Conservation (phyloP, 1,140 invertebrate species). For the Magallana angulata region DNA sequence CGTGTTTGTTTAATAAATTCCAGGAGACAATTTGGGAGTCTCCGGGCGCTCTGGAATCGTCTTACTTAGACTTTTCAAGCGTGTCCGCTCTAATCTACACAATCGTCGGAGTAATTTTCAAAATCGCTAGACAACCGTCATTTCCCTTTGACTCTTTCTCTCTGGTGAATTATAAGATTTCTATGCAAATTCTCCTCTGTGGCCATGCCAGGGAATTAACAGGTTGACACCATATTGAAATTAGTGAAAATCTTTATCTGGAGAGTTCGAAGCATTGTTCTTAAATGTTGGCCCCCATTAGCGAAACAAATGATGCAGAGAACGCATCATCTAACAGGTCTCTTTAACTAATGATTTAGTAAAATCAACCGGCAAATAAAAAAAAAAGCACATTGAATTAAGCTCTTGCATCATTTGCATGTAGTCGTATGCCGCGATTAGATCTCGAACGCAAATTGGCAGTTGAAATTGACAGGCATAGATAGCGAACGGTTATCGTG, state of each 20-base stretch:
- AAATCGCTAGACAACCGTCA: constrained; percentile 6
- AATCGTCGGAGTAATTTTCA: constrained; percentile 2
- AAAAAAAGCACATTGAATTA: constrained; percentile 41
- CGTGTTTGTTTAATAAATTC: constrained; percentile 26
- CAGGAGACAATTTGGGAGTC: constrained; percentile 27
- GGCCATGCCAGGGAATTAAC: constrained; percentile 2
- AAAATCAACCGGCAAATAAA: constrained; percentile 47
- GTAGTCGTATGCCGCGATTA: constrained; percentile 27
- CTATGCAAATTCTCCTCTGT: constrained; percentile 25
- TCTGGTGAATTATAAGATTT: constrained; percentile 41
- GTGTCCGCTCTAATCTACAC: background rate
- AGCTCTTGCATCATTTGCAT: constrained; percentile 45
- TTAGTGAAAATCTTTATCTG: constrained; percentile 43
- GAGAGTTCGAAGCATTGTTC: background rate
- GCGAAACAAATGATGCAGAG: background rate
- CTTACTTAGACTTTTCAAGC: background rate
- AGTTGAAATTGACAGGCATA: constrained; percentile 12
- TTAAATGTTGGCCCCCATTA: constrained; percentile 32
- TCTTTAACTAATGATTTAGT: constrained; percentile 35
- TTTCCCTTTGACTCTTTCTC: constrained; percentile 29
- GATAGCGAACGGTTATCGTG: background rate
- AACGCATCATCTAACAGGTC: constrained; percentile 35
- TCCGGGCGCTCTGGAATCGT: background rate
- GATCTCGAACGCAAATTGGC: constrained; percentile 46
- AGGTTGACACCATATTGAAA: constrained; percentile 34